Evolutionary conservation across 2,888 invertebrate genomes (phyloP).

Genomic region (Euclidia mi): DNA sequence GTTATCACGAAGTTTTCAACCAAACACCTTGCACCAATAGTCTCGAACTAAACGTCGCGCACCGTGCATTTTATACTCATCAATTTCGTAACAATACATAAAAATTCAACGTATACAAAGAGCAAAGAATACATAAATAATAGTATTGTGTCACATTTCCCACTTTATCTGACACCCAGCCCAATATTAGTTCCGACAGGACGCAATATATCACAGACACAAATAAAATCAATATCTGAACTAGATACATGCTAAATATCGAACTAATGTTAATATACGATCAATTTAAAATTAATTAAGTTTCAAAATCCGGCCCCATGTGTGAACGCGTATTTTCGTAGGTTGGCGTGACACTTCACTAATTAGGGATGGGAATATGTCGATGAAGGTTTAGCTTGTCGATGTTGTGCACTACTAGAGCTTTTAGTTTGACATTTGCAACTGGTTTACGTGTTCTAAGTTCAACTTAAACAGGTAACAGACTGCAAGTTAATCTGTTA

Average conservation of each 20-base stretch:
- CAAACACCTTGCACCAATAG: no score
- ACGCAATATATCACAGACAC: slow-evolving; percentile 14
- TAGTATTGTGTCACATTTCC: slow-evolving; percentile 7
- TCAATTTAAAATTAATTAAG: slow-evolving; percentile 34
- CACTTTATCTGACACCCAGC: not conserved
- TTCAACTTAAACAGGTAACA: no score
- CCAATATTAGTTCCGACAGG: slow-evolving; percentile 5
- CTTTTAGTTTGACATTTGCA: no score
- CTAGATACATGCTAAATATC: slow-evolving; percentile 20
- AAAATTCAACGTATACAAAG: not conserved
- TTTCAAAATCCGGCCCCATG: slow-evolving; percentile 47
- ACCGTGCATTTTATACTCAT: no score
- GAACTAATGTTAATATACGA: slow-evolving; percentile 31
- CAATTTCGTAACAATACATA: not conserved
- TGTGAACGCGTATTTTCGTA: slow-evolving; percentile 50
- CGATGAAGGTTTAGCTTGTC: slow-evolving; percentile 1
- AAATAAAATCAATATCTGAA: slow-evolving; percentile 13
- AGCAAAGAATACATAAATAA: slow-evolving; percentile 1
- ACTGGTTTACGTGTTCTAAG: no score
- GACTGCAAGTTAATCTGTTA: no score
- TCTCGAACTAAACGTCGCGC: no score
- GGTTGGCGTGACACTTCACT: slow-evolving; percentile 51
- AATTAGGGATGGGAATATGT: slow-evolving; percentile 32
- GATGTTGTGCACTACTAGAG: not conserved
- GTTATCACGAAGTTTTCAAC: no score